A percentile compares a stretch with the other conserved stretches of the same genome.
phyloP scores from a whole-genome alignment of 2,113 vertebrate genomes.

The Poeciliopsis occidentalis region DNA sequence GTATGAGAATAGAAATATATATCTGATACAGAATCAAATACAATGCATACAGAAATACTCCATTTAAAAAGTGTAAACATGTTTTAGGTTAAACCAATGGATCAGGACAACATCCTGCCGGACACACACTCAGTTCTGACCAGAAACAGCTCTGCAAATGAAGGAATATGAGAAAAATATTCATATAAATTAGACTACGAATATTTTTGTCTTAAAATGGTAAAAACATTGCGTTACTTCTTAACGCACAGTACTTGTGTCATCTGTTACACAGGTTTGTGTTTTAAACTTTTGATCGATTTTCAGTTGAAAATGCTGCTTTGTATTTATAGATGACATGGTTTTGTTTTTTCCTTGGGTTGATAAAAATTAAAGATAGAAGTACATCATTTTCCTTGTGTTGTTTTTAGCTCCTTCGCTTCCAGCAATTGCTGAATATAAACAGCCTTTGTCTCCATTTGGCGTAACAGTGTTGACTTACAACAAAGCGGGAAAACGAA shows the following conservation, averaged over 20 bases:
- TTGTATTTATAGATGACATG: background rate
- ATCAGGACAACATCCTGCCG: too few relatives aligned
- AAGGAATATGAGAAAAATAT: background rate
- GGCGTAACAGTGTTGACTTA: slow-evolving; percentile 4
- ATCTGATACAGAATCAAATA: too few relatives aligned
- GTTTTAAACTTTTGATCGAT: background rate
- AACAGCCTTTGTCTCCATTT: background rate
- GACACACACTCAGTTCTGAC: too few relatives aligned
- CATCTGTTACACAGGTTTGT: background rate
- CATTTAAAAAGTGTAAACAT: too few relatives aligned
- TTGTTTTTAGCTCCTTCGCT: slow-evolving; percentile 6
- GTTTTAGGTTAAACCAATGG: too few relatives aligned
- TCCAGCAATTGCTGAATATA: background rate
- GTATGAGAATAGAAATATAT: too few relatives aligned
- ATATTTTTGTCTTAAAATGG: background rate
- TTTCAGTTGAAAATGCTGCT: background rate
- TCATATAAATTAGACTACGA: background rate
- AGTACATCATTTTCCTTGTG: slow-evolving; percentile 7
- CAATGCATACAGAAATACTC: too few relatives aligned
- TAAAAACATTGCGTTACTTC: background rate
- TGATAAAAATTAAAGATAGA: slow-evolving; percentile 12
- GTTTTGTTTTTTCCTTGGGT: slow-evolving; percentile 2
- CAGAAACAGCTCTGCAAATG: background rate
- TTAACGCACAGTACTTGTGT: background rate
- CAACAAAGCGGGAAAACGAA: slow-evolving; percentile 31